Base-by-base conservation (phyloP, 2,797 vertebrate species). In the Chromobotia macracanthus region DNA sequence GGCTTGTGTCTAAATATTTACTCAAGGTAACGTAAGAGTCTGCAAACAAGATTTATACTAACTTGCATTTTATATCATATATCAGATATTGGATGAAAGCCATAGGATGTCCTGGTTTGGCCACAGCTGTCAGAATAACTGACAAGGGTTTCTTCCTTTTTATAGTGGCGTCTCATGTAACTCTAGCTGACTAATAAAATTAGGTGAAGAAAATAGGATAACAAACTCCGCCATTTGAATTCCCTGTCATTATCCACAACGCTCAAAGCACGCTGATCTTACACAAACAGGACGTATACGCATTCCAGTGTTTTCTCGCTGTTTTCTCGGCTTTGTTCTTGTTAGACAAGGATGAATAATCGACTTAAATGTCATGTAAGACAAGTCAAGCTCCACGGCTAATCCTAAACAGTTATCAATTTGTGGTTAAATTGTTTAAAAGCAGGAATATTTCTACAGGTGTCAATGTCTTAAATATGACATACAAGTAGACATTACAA, bases 1-100 rank as follows among this genome's bases (percentile, higher is more conserved):
- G 56, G 55, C 75, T 38, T 76, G 53, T 78, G 79, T 72, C 41
- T 80, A 77, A 80, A 80, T 77, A 73, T 23, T 66, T 11, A 16
- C 38, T 21, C 16, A 23, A 35, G 77, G 64, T 46, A 48, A 76
- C 58, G 48, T 44, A 44, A 44, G 67, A 81, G 44, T 74, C 65
- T 73, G 41, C 0, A 16, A 9, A 56, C 70, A 77, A 7, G 55
- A 13, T 48, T 60, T 64, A 28, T 68, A 53, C 25, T 41, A 60
- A 73, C 63, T 68, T 10, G 10, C 69, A 73, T 70, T 63, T 72
- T 66, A 60, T 41, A 60, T 80, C 63, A 25, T 68, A 68, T 75
- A 71, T 71, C 67, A 53, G 31, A 35, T 35, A n/a, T 19, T 61
- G 58, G 55, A 61, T 16, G 51, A 63, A 15, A 82, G 63, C 41